phyloP scores from a whole-genome alignment of 2,888 invertebrate genomes.

The Agrochola macilenta region DNA sequence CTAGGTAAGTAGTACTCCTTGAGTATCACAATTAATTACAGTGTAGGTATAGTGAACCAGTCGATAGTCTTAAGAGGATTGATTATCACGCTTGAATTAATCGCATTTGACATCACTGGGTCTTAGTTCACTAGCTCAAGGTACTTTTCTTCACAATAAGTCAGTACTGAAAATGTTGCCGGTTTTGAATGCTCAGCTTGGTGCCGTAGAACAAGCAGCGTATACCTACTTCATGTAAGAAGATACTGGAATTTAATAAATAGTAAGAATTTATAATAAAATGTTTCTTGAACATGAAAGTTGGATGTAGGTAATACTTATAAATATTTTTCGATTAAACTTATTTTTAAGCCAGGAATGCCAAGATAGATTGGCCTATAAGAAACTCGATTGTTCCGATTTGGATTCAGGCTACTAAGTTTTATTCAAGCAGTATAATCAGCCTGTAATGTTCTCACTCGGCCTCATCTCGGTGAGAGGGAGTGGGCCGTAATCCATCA shows the following conservation, averaged over 20 bases:
- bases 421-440: neutral
- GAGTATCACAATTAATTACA: neutral
- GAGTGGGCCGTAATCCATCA: too few species aligned
- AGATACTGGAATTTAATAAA: neutral
- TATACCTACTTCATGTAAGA: neutral
- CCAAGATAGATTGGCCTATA: neutral
- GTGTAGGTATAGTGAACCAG: neutral
- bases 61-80: neutral
- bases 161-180: neutral
- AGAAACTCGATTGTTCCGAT: neutral
- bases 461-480: too few species aligned
- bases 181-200: neutral
- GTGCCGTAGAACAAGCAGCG: neutral
- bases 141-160: too few species aligned
- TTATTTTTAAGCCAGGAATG: neutral
- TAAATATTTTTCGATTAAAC: neutral
- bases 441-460: too few species aligned
- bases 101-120: too few species aligned
- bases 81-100: too few species aligned
- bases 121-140: too few species aligned
- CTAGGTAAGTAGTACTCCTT: neutral
- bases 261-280: neutral
- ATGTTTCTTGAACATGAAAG: neutral
- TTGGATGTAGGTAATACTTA: neutral
- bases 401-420: neutral